Evolutionary conservation across 2,113 vertebrate genomes (phyloP), one percentile per base, ranked within the genome.

Genomic region (Balaenoptera acutorostrata): DNA sequence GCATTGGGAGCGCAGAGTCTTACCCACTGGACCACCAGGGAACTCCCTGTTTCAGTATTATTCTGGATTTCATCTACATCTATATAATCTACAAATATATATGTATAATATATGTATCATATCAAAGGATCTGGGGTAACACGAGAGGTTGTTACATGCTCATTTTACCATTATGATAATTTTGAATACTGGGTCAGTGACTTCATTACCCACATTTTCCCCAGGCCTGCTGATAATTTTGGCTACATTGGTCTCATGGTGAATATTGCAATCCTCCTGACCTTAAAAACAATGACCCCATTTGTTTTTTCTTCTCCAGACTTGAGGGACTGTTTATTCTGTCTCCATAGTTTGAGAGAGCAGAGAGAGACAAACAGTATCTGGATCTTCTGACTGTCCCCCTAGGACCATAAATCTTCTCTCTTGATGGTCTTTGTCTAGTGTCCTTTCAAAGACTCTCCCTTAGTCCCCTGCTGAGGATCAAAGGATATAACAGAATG

Each of bases 341-440:
- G 68, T 66, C 44, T 55, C 69, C 44, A 23, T 75, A 80, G 44
- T 80, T 52, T 59, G 49, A 55, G 23, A 92, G 72, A 75, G 4
- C 11, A 94, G 33, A 11, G 39, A 92, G 25, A 92, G 15, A 87
- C 8, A 64, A 52, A 77, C 27, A 78, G 49, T 9, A 61, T 92
- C 49, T 88, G 57, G 41, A 63, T 64, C 63, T 80, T 23, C 44
- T 93, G 59, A 78, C 68, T 80, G 23, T 81, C 33, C 80, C 74
- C 46, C 2, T 66, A 83, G 68, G 88, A 93, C 66, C 63, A 39
- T 83, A 96, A 96, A 80, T 93, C 89, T 91, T 91, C 69, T 52
- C 95, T 71, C 91, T 87, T 96, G 68, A 96, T 89, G 36, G 21
- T 63, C 77, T 96, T 96, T 97, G 64, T 92, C 69, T 93, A 15